These are phyloP conservation scores for Ceryle rudis DNA, from an alignment of 2,797 vertebrate species.

Conservation along the genomic window DNA sequence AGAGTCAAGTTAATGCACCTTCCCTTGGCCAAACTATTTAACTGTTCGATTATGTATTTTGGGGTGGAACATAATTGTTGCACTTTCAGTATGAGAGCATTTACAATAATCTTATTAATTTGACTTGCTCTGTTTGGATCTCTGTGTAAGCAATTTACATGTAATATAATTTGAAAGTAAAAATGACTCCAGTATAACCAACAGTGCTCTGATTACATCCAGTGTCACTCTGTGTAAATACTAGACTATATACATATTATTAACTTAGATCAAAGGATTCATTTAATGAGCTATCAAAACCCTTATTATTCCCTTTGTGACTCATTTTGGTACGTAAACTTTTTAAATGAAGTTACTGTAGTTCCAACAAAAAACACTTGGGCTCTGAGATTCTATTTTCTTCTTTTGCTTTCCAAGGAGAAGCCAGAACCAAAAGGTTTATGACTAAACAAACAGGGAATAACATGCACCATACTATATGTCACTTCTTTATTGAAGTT, in stretches of 20 bases:
- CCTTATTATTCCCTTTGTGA: slow-evolving; percentile 29
- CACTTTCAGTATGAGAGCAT: not conserved
- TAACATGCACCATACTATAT: not conserved
- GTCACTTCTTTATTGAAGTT: not conserved
- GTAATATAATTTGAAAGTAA: slow-evolving; percentile 5
- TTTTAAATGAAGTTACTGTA: slow-evolving; percentile 4
- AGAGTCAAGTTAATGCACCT: not conserved
- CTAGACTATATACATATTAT: not conserved
- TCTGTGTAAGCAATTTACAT: not conserved
- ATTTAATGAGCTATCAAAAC: slow-evolving; percentile 33
- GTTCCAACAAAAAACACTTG: not conserved
- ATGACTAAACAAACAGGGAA: not conserved
- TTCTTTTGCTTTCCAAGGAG: slow-evolving; percentile 30
- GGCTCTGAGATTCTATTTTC: not conserved
- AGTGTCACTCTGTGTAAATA: not conserved
- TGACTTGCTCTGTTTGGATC: not conserved
- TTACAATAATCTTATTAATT: not conserved
- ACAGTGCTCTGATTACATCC: not conserved
- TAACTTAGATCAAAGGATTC: slow-evolving; percentile 27
- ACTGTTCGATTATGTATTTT: not conserved
- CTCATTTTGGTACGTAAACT: slow-evolving; percentile 9
- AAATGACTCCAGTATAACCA: not conserved
- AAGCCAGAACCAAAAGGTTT: not conserved
- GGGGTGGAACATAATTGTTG: not conserved
- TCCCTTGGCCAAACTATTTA: not conserved